Percentiles rank a stretch among this genome's conserved stretches.
Conservation (phyloP, 2,797 vertebrate genomes). For the Dipus sagitta region DNA sequence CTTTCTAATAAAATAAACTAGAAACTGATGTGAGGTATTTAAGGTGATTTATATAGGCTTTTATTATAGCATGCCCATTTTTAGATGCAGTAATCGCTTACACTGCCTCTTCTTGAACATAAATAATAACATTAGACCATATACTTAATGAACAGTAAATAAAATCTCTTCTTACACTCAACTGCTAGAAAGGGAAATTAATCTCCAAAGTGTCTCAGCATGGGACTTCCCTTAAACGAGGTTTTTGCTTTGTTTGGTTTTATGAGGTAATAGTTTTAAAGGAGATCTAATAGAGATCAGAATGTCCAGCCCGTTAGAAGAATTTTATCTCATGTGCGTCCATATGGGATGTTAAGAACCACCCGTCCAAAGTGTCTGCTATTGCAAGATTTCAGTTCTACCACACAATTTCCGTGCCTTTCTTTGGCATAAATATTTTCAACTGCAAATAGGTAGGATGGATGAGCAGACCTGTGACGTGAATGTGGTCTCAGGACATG, state of each 20-base stretch:
- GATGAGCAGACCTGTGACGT: not conserved
- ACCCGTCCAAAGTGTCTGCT: not conserved
- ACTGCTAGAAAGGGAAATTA: slow-evolving; percentile 20
- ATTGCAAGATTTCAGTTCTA: not conserved
- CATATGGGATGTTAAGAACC: not conserved
- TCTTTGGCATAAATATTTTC: not conserved
- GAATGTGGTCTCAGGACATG: not conserved
- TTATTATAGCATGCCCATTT: slow-evolving; percentile 43
- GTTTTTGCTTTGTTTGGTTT: slow-evolving; percentile 43
- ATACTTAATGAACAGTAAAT: slow-evolving; percentile 60
- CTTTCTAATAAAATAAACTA: slow-evolving; percentile 65
- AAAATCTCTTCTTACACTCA: slow-evolving; percentile 56
- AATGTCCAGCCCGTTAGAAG: not conserved
- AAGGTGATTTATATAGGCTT: slow-evolving; percentile 58
- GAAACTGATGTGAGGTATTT: slow-evolving; percentile 23
- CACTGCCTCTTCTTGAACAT: slow-evolving; percentile 49
- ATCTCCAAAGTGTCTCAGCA: slow-evolving; percentile 48
- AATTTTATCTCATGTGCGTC: not conserved
- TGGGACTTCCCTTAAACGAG: not conserved
- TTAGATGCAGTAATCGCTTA: slow-evolving; percentile 61
- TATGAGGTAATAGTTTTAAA: slow-evolving; percentile 31
- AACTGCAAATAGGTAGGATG: not conserved
- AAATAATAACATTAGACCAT: slow-evolving; percentile 66
- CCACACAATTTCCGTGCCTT: not conserved
- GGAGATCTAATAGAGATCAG: not conserved